Conservation (phyloP, 2,888 invertebrate genomes). For the Eupeodes luniger region DNA sequence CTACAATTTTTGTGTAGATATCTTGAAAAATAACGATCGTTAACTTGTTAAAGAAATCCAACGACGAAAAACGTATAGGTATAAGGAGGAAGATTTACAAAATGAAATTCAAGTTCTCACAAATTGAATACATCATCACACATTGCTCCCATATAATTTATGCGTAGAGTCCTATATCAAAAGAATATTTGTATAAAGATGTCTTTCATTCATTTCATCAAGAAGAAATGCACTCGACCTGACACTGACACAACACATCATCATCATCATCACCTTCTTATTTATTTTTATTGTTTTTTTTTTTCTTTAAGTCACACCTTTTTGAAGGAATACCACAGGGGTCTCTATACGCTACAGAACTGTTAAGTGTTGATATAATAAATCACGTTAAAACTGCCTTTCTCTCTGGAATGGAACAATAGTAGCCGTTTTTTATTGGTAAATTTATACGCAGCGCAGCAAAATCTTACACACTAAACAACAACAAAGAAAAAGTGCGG, state of each 20-base stretch:
- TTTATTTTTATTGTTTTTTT: not conserved
- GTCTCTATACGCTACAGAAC: slow-evolving; percentile 10
- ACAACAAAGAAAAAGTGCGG: too few relatives aligned
- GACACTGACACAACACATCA: slow-evolving; percentile 40
- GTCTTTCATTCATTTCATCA: slow-evolving; percentile 18
- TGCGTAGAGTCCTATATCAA: slow-evolving; percentile 4
- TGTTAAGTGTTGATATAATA: slow-evolving; percentile 49
- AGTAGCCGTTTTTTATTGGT: too few relatives aligned
- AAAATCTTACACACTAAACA: too few relatives aligned
- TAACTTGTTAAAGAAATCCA: not conserved
- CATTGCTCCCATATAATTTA: not conserved
- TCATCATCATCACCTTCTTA: slow-evolving; percentile 34
- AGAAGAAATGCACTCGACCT: slow-evolving; percentile 37
- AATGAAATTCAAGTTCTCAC: not conserved
- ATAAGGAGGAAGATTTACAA: not conserved
- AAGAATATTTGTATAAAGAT: not conserved
- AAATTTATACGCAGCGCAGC: too few relatives aligned
- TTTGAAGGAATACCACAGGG: slow-evolving; percentile 50
- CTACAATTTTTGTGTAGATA: slow-evolving; percentile 43
- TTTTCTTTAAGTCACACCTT: slow-evolving; percentile 19
- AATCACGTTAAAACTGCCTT: slow-evolving; percentile 24
- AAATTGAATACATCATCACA: slow-evolving; percentile 4
- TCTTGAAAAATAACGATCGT: slow-evolving; percentile 61
- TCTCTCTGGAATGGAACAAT: slow-evolving; percentile 1
- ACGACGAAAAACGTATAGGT: not conserved